These are phyloP conservation scores for Raja brachyura DNA, from an alignment of 2,113 vertebrate genomes.

Conservation along the genomic window DNA sequence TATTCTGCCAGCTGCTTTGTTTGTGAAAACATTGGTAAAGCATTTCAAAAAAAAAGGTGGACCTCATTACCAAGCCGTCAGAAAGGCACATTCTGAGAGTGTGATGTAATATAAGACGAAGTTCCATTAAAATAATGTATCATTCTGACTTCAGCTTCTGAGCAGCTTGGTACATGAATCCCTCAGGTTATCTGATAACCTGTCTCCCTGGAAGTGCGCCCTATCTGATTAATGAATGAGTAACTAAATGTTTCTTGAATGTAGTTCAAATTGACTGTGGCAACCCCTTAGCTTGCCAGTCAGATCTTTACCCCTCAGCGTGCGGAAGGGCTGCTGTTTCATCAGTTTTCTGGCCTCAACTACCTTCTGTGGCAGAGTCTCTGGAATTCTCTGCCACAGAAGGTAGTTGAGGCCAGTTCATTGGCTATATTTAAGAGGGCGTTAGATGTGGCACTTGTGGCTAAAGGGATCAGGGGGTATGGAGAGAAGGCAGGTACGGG, in stretches of 20 bases:
- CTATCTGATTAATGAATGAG: conserved; percentile 1
- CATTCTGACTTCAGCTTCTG: background rate
- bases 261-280: background rate
- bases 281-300: background rate
- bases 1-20: background rate
- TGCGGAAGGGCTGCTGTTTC: background rate
- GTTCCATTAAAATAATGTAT: background rate
- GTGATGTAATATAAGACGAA: background rate
- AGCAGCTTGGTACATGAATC: background rate
- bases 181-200: conserved; percentile 1
- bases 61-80: background rate
- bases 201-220: background rate
- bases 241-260: background rate
- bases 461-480: no score
- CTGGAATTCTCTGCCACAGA: no score
- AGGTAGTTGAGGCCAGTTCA: no score
- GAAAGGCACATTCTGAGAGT: background rate
- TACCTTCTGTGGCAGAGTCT: no score
- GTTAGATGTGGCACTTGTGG: no score
- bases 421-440: no score
- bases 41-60: background rate
- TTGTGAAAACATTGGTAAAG: background rate
- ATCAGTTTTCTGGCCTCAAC: no score
- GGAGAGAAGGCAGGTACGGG: no score
- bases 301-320: background rate